A percentile compares a stretch with the other conserved stretches of the same genome.
phyloP scores from a whole-genome alignment of 2,797 vertebrate genomes.

The Fistularia commersonii region DNA sequence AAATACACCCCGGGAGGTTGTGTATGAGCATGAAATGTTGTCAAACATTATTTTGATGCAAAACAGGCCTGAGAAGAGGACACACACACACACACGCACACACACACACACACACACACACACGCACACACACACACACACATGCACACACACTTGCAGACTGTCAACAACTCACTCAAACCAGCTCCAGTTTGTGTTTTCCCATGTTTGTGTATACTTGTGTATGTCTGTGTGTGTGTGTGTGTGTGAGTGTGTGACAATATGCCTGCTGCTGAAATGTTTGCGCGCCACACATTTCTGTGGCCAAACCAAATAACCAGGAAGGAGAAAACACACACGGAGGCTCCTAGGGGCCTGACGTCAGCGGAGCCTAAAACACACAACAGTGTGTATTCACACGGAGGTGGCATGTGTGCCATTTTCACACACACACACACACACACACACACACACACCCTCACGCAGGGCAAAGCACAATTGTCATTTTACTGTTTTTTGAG shows the following conservation, averaged over 20 bases:
- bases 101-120: too few species aligned
- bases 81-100: too few species aligned
- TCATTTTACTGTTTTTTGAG: not conserved
- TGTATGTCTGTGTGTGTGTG: conserved; percentile 3
- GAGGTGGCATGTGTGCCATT: conserved; percentile 63
- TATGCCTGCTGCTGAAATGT: conserved; percentile 46
- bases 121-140: not conserved
- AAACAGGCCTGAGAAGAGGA: too few species aligned
- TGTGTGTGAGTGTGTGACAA: conserved; percentile 42
- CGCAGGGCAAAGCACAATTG: too few species aligned
- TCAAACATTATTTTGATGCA: too few species aligned
- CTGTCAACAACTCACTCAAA: too few species aligned
- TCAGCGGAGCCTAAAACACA: conserved; percentile 57
- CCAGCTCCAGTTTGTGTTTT: not conserved
- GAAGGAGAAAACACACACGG: conserved; percentile 44
- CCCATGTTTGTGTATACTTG: not conserved
- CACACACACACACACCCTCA: conserved; percentile 3
- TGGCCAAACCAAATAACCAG: conserved; percentile 56
- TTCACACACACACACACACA: conserved; percentile 32
- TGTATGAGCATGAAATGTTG: too few species aligned
- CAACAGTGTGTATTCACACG: conserved; percentile 63
- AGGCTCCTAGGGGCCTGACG: conserved; percentile 55
- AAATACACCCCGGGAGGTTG: too few species aligned
- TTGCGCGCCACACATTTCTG: conserved; percentile 55
- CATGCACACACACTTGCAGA: not conserved